Base-by-base conservation (phyloP, 2,113 vertebrate species). In the Solea solea region DNA sequence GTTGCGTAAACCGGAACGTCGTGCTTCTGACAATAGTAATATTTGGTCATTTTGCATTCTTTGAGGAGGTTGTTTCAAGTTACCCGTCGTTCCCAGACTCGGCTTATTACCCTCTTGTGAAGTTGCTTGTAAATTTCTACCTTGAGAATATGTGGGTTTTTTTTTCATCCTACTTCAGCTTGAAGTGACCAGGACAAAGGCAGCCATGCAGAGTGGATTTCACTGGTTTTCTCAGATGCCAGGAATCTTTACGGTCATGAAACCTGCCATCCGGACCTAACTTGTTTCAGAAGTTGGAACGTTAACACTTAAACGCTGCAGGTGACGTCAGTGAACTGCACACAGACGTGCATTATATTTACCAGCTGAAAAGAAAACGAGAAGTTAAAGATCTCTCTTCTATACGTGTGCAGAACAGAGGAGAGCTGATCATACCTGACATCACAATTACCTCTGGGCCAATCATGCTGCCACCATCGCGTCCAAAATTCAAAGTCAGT, bases 1-100 rank as follows among this genome's bases (percentile, higher is more conserved):
- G 76, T 82, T 57, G 60, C 77, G 48, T 70, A 67, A 82, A 88
- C 79, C 82, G 72, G 68, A 84, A 81, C 64, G 28, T 21, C 54
- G 39, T 27, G 13, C n/a, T 42, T 72, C 48, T 54, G 71, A 78
- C 64, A 75, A 69, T 74, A 69, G 65, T 74, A 66, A 71, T 74
- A 80, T 57, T 78, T 80, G 54, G 39, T 21, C 34, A 34, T 28
- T 69, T 60, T 69, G 48, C 41, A 48, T 50, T 74, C 44, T 74
- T 63, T 25, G 40, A 78, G 28, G 56, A 49, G 54, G 46, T 58
- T 78, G 14, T 27, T 54, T 21, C 27, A 63, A 56, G 44, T 65
- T 57, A 50, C 11, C 55, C 12, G 8, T 46, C 51, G 66, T 62
- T 56, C 11, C 7, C 44, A 64, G 48, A 40, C 54, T 54, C 3